A percentile compares a stretch with the other conserved stretches of the same genome.
These are phyloP conservation scores for Cyprinodon tularosa DNA, from an alignment of 2,113 vertebrate species.

Conservation along the genomic window DNA sequence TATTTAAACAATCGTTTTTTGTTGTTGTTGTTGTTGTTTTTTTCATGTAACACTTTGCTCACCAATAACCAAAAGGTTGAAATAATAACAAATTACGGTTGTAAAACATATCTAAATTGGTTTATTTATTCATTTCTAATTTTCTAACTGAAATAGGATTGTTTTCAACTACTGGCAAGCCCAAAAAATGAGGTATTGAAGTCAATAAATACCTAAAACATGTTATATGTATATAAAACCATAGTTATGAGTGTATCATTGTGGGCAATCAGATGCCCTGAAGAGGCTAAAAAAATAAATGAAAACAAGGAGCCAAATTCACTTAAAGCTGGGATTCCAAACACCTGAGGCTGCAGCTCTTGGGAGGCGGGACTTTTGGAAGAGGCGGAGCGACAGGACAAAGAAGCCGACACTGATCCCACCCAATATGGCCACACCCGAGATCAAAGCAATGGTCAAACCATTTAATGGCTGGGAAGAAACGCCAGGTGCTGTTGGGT, in stretches of 20 bases:
- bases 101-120: neutral
- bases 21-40: neutral
- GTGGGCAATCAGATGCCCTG: neutral
- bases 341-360: constrained; percentile 79
- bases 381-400: constrained; percentile 83
- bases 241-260: constrained; percentile 17
- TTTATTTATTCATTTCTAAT: neutral
- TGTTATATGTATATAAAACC: constrained; percentile 4
- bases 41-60: neutral
- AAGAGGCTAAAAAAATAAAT: neutral
- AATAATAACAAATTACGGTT: neutral
- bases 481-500: constrained; percentile 69
- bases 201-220: constrained; percentile 59
- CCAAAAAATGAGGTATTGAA: constrained; percentile 57
- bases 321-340: constrained; percentile 87
- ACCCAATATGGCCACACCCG: constrained; percentile 86
- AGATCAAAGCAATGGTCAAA: constrained; percentile 87
- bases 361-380: constrained; percentile 78
- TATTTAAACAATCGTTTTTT: neutral
- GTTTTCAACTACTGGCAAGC: neutral
- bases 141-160: neutral
- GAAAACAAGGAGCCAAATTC: constrained; percentile 37
- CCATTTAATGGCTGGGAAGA: constrained; percentile 81
- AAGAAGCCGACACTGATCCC: constrained; percentile 84
- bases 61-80: neutral